Base-by-base conservation (phyloP, 1,140 invertebrate genomes). In the Drosophila ogumai region DNA sequence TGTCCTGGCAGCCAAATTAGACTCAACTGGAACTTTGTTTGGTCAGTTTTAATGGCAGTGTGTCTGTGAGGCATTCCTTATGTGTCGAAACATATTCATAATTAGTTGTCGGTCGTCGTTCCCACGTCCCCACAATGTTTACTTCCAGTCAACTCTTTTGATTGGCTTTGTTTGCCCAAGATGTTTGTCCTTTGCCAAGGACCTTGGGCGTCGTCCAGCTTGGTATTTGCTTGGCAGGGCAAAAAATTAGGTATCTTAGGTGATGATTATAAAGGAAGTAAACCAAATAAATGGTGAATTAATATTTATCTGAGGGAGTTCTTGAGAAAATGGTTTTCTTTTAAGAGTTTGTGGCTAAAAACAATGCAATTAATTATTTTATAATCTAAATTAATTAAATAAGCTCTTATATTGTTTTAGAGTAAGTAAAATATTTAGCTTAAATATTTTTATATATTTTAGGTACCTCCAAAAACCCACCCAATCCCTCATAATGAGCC, bases 61-160 rank as follows among this genome's bases (percentile, higher is more conserved):
- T 75, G 68, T 57, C 22, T 80, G 56, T 75, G 25, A 7, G 67
- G 34, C 79, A 66, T 73, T 81, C 68, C 61, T 38, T 55, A 82
- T 90, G 81, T 90, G 77, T 67, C 74, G 85, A 75, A 85, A 85
- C 78, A 90, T 90, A 90, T 90, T 90, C 86, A 90, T 90, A 90
- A 90, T 90, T 85, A 90, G 81, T 81, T 81, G 73, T 60, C 61
- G 59, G 61, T 61, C 52, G 13, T 38, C 52, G 32, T 22, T 17
- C 2, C 64, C 43, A 59, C 56, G 28, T 22, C 13, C 55, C 55
- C 41, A 28, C 25, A 40, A 36, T 56, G 34, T 71, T 65, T 65
- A 34, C 54, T 44, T 58, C 22, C 41, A 44, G 41, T 55, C 49
- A 36, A 71, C 52, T 59, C 69, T 71, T 50, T 59, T 41, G 66